phyloP scores from a whole-genome alignment of 2,113 vertebrate genomes.

The Phylloscopus whistleri region DNA sequence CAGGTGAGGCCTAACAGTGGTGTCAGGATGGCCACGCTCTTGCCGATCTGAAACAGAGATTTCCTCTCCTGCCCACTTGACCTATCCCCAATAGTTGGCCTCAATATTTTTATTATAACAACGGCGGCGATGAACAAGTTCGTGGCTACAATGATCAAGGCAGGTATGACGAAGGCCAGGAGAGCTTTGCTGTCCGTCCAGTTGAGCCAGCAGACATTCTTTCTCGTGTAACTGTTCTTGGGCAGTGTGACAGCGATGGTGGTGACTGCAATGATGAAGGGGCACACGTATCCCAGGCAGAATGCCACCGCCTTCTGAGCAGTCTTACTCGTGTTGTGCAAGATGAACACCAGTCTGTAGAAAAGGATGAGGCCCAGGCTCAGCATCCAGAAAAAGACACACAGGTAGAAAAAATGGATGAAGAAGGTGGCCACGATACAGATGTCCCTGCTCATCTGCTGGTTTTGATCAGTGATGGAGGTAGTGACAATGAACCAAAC shows the following conservation, averaged over 20 bases:
- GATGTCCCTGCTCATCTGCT: background rate
- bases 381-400: constrained; percentile 95
- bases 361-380: constrained; percentile 86
- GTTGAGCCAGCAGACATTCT: constrained; percentile 80
- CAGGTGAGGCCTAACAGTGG: constrained; percentile 78
- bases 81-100: constrained; percentile 76
- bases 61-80: constrained; percentile 67
- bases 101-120: constrained; percentile 85
- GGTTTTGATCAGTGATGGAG: background rate
- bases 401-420: constrained; percentile 86
- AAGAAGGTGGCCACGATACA: constrained; percentile 77
- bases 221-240: constrained; percentile 59
- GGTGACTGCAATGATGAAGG: constrained; percentile 77
- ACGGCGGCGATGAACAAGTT: constrained; percentile 82
- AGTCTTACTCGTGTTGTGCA: constrained; percentile 82
- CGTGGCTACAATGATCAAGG: constrained; percentile 77
- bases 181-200: constrained; percentile 78
- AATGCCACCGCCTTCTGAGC: constrained; percentile 76
- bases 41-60: constrained; percentile 70
- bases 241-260: constrained; percentile 72
- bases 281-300: constrained; percentile 82
- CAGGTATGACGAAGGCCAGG: constrained; percentile 80
- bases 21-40: constrained; percentile 76
- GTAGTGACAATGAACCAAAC: constrained; percentile 75
- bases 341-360: constrained; percentile 84